These are phyloP conservation scores for Labrus mixtus DNA, from an alignment of 2,113 vertebrate genomes.

Conservation along the genomic window DNA sequence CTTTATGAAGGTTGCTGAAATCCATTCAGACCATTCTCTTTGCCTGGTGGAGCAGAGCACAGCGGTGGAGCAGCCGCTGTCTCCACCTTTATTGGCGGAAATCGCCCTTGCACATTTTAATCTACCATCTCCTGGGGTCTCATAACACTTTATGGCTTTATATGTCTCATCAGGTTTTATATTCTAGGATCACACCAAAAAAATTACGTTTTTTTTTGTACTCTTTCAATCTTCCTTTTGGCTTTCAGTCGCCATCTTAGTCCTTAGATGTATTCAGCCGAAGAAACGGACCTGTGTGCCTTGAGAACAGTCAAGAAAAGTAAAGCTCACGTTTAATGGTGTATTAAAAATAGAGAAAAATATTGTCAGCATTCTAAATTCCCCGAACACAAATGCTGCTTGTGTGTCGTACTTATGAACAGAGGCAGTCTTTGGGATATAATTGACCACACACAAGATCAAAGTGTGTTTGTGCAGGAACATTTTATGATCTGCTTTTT, in stretches of 20 bases:
- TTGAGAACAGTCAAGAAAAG: not conserved
- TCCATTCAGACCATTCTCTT: conserved; percentile 70
- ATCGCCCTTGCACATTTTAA: conserved; percentile 70
- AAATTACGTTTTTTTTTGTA: conserved; percentile 38
- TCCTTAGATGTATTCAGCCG: conserved; percentile 10
- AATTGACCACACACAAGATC: conserved; percentile 43
- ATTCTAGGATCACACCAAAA: conserved; percentile 53
- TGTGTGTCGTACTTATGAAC: conserved; percentile 40
- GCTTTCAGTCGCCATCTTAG: not conserved
- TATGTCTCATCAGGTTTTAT: conserved; percentile 75
- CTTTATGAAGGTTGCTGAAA: conserved; percentile 72
- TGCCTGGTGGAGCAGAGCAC: conserved; percentile 60
- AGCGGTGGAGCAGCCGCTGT: conserved; percentile 57
- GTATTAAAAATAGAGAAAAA: not conserved
- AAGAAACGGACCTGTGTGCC: conserved; percentile 4
- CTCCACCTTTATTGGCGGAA: conserved; percentile 67
- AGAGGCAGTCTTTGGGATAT: conserved; percentile 23
- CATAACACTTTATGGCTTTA: conserved; percentile 66
- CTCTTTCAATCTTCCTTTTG: conserved; percentile 16
- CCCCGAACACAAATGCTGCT: conserved; percentile 16
- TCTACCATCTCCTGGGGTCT: conserved; percentile 66
- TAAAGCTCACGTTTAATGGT: not conserved
- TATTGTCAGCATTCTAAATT: not conserved
- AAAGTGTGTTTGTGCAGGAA: conserved; percentile 38
- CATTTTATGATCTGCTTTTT: conserved; percentile 57